phyloP scores from a whole-genome alignment of 2,888 invertebrate species.

The Ptychoptera contaminata region DNA sequence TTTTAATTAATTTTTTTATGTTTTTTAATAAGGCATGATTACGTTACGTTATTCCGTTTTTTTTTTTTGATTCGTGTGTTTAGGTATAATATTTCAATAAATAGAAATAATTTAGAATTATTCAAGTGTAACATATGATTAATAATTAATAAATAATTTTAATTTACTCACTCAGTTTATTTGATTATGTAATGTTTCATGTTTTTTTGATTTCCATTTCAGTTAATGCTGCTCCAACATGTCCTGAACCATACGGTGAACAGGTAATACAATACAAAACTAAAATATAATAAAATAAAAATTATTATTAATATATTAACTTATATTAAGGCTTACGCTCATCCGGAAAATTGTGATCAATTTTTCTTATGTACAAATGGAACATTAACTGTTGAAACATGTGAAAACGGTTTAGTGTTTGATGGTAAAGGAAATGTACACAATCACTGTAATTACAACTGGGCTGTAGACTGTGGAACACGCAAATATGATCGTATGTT shows the following conservation, averaged over 20 bases:
- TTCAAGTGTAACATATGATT: too few species aligned
- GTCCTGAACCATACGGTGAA: constrained; percentile 67
- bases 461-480: constrained; percentile 76
- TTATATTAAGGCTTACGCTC: constrained; percentile 50
- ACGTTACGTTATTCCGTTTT: too few species aligned
- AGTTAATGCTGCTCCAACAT: constrained; percentile 52
- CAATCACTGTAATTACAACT: constrained; percentile 87
- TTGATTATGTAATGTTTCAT: constrained; percentile 1
- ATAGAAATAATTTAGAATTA: too few species aligned
- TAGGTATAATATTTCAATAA: too few species aligned
- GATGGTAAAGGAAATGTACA: constrained; percentile 80
- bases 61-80: too few species aligned
- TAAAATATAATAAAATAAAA: neutral
- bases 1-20: too few species aligned
- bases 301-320: constrained; percentile 1
- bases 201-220: constrained; percentile 9
- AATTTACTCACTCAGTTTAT: constrained; percentile 1
- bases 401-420: constrained; percentile 81
- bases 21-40: too few species aligned
- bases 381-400: constrained; percentile 73
- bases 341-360: constrained; percentile 74
- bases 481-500: constrained; percentile 65
- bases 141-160: constrained; percentile 4
- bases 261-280: constrained; percentile 29
- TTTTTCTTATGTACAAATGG: constrained; percentile 89